Evolutionary conservation across 2,797 vertebrate species (phyloP).

Genomic region (Peromyscus eremicus): DNA sequence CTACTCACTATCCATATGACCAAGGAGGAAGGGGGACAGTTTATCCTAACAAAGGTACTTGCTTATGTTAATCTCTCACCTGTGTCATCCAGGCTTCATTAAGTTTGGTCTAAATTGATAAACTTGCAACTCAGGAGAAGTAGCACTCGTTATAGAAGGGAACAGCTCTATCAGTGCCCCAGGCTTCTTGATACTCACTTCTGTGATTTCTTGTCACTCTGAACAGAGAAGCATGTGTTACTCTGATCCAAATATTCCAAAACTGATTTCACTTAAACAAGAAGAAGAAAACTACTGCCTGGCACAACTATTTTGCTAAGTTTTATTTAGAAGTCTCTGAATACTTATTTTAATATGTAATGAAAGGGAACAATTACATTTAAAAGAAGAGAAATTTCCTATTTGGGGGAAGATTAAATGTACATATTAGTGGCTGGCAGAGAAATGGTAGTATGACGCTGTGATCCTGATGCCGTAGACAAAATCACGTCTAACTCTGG

Average conservation of each 20-base stretch:
- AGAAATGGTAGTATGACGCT: not conserved
- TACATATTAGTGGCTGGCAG: not conserved
- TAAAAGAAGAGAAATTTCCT: not conserved
- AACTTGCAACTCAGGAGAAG: conserved; percentile 47
- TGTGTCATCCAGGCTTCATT: conserved; percentile 40
- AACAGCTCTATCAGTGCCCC: conserved; percentile 8
- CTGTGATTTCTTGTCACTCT: not conserved
- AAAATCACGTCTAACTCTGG: conserved; percentile 12
- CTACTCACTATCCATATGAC: not conserved
- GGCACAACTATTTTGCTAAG: not conserved
- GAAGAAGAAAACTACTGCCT: not conserved
- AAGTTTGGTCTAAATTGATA: conserved; percentile 53
- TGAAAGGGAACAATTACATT: not conserved
- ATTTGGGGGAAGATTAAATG: not conserved
- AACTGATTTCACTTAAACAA: not conserved
- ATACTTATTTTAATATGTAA: conserved; percentile 21
- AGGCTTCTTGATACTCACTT: not conserved
- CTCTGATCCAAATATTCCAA: not conserved
- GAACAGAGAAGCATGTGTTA: not conserved
- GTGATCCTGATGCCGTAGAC: not conserved
- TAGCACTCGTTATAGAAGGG: not conserved
- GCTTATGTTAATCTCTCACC: conserved; percentile 57
- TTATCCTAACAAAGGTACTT: not conserved
- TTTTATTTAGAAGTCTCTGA: conserved; percentile 26
- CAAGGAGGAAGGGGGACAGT: not conserved